Conservation (phyloP, 2,888 invertebrate species). For the Eupithecia vulgata region DNA sequence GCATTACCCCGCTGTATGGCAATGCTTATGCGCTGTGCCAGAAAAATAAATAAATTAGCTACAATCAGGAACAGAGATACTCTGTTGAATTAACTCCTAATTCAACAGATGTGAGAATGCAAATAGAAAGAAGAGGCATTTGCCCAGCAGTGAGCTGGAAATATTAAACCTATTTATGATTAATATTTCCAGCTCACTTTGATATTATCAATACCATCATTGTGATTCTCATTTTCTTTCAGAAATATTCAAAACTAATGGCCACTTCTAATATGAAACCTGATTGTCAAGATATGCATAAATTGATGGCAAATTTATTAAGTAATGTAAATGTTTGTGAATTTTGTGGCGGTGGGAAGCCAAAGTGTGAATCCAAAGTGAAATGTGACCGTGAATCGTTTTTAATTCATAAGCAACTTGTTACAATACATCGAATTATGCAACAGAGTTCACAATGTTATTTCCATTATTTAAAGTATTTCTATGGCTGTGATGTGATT, state of each 20-base stretch:
- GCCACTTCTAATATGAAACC: conserved; percentile 21
- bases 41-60: too few relatives aligned
- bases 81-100: too few relatives aligned
- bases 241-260: conserved; percentile 21
- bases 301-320: conserved; percentile 21
- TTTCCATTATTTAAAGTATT: conserved; percentile 48
- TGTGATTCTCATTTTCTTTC: conserved; percentile 15
- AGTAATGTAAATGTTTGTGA: conserved; percentile 13
- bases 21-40: too few relatives aligned
- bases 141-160: too few relatives aligned
- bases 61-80: too few relatives aligned
- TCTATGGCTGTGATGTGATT: too few relatives aligned
- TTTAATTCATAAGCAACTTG: conserved; percentile 34
- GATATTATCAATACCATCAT: too few relatives aligned
- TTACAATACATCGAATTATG: conserved; percentile 57
- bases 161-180: too few relatives aligned
- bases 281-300: conserved; percentile 33
- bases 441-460: conserved; percentile 66
- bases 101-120: too few relatives aligned
- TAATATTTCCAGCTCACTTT: too few relatives aligned
- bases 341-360: conserved; percentile 22
- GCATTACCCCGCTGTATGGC: too few relatives aligned
- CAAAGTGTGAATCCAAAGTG: conserved; percentile 22
- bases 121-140: too few relatives aligned
- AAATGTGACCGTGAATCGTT: conserved; percentile 30